Base-by-base conservation (phyloP, 2,888 invertebrate genomes). In the Metallyticus violacea region DNA sequence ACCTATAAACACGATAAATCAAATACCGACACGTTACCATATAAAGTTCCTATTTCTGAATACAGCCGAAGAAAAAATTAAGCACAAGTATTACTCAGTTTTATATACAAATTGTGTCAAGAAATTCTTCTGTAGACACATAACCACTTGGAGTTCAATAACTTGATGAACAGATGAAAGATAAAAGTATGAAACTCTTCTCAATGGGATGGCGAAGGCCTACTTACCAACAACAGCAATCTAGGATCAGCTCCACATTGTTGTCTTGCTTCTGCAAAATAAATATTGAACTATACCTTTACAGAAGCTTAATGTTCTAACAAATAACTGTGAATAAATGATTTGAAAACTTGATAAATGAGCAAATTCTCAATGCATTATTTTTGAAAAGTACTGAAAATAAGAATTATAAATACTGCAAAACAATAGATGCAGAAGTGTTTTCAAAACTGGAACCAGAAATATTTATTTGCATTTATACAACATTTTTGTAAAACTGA, bases 161-260 rank as follows among this genome's bases (percentile, higher is more conserved):
- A 76, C 40, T 26, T 82, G 82, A 25, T 62, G 82, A 82, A 82
- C 76, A 82, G 82, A 26, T 82, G 82, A 30, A 30, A 81, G 29
- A 25, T 81, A 28, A 81, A 26, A 76, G 82, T 82, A 82, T 27
- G 76, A 82, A 82, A 82, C 26, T 82, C 82, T 76, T 82, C 82
- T 62, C 26, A 76, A 26, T 82, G 82, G 76, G 81, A 81, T 81
- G 82, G 76, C 27, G 82, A 82, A 82, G 82, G 62, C 82, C 82
- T 79, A 85, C 85, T 85, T 79, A 85, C 85, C 85, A 85, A 25
- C 7, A 40, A 77, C 78, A 81, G 77, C 62, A 79, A 28, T 27
- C 79, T 87, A 77, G 28, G 83, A 87, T 89, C 89, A 89, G 88
- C 89, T 89, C 89, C 89, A 89, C 88, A 88, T 88, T 86, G 89